These are phyloP conservation scores for Entomyzon cyanotis DNA, from an alignment of 2,113 vertebrate genomes.

Conservation along the genomic window DNA sequence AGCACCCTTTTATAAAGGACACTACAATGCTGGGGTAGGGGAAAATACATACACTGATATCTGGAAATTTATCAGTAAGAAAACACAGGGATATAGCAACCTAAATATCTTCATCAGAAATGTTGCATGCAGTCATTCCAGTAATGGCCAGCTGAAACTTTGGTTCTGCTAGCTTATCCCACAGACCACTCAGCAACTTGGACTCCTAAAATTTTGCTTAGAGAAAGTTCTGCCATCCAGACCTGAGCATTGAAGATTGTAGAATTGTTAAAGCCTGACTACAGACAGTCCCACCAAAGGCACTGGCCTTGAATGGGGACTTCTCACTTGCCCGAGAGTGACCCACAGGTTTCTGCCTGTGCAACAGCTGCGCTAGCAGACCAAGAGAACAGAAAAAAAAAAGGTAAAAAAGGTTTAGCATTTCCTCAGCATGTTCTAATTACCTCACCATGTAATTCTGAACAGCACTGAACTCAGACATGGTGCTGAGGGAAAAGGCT, in stretches of 20 bases:
- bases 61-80: neutral
- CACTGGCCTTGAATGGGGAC: rapidly evolving
- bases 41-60: neutral
- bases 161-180: neutral
- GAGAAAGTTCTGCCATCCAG: neutral
- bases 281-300: neutral
- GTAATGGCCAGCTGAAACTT: neutral
- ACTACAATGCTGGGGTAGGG: neutral
- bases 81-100: neutral
- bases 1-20: neutral
- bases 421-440: neutral
- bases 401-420: neutral
- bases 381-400: neutral
- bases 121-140: neutral
- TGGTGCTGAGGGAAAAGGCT: neutral
- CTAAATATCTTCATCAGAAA: neutral
- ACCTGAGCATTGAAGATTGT: neutral
- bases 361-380: neutral
- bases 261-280: neutral
- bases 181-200: neutral
- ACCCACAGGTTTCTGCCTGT: neutral
- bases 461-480: neutral
- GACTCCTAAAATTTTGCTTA: neutral
- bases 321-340: neutral
- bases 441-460: neutral